phyloP scores from a whole-genome alignment of 92 coral and sea anemone genomes.

The Heteractis magnifica region DNA sequence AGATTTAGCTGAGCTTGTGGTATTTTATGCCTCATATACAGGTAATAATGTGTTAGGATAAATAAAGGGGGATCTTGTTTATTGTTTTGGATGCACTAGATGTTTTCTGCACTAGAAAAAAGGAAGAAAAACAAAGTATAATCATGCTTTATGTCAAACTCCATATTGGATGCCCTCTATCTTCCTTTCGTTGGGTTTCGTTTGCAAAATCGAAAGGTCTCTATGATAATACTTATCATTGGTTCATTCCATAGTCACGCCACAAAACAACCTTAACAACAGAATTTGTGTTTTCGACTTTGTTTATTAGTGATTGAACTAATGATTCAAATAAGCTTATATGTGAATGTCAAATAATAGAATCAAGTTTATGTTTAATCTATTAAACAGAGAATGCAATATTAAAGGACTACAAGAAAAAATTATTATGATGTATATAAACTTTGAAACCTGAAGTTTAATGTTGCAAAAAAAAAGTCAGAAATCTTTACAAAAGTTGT shows the following conservation, averaged over 20 bases:
- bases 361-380: too few species aligned
- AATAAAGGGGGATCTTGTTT: neutral
- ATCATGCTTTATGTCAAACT: neutral
- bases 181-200: neutral
- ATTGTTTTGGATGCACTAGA: neutral
- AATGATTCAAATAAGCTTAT: neutral
- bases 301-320: neutral
- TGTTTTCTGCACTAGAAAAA: neutral
- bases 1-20: slow-evolving; percentile 32
- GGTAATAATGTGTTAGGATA: neutral
- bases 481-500: too few species aligned
- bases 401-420: too few species aligned
- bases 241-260: slow-evolving; percentile 1
- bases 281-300: neutral
- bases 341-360: neutral
- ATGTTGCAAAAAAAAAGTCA: too few species aligned
- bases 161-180: neutral
- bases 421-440: too few species aligned
- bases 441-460: too few species aligned
- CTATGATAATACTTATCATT: neutral
- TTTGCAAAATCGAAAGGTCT: neutral
- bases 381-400: too few species aligned
- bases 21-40: neutral
- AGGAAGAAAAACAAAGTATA: neutral
- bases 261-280: neutral